phyloP scores from a whole-genome alignment of 1,140 invertebrate species.

The Nasonia vitripennis region DNA sequence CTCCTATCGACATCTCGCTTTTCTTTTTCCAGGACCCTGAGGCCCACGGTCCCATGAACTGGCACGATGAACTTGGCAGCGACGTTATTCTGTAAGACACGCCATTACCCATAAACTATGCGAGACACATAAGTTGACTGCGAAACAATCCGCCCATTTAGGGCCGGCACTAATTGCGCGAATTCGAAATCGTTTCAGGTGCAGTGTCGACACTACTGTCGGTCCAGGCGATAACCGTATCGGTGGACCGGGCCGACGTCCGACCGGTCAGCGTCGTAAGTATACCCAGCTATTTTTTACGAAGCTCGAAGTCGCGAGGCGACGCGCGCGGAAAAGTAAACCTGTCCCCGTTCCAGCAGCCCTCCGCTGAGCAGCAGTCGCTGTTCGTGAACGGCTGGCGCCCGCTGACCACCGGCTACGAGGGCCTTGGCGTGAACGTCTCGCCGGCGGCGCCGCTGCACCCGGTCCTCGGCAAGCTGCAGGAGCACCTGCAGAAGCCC shows the following conservation, averaged over 20 bases:
- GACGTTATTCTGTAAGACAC: constrained; percentile 58
- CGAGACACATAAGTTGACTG: too few species aligned
- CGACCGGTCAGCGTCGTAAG: constrained; percentile 62
- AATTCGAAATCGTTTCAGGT: constrained; percentile 54
- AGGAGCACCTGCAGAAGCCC: constrained; percentile 68
- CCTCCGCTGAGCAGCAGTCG: constrained; percentile 59
- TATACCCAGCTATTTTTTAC: not conserved
- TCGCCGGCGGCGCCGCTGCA: constrained; percentile 61
- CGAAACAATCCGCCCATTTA: not conserved
- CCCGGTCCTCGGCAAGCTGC: constrained; percentile 67
- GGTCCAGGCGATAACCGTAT: constrained; percentile 66
- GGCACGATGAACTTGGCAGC: constrained; percentile 59
- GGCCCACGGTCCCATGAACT: constrained; percentile 58
- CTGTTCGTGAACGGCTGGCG: constrained; percentile 70
- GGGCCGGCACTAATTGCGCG: not conserved
- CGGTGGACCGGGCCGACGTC: constrained; percentile 67
- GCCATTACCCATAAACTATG: too few species aligned
- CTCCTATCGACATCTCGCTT: not conserved
- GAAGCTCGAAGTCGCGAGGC: too few species aligned
- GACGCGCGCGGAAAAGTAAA: too few species aligned
- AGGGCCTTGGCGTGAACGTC: constrained; percentile 64
- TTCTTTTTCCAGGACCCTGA: constrained; percentile 56
- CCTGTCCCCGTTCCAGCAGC: not conserved
- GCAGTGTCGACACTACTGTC: constrained; percentile 61
- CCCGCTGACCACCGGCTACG: constrained; percentile 65